These are phyloP conservation scores for Bombycilla garrulus DNA, from an alignment of 2,113 vertebrate genomes.

Conservation along the genomic window DNA sequence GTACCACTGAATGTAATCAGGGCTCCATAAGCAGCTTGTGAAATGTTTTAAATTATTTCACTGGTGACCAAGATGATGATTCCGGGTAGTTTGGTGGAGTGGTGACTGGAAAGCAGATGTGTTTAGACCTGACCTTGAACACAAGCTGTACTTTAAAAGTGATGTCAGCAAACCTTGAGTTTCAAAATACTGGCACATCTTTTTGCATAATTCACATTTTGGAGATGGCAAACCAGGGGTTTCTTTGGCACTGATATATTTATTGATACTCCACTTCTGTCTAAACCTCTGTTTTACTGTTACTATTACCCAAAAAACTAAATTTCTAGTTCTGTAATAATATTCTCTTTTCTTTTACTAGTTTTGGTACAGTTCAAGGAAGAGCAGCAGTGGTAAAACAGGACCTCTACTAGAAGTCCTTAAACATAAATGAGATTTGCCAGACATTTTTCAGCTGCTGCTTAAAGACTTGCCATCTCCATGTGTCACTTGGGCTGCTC, in stretches of 20 bases:
- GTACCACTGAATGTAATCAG: not conserved
- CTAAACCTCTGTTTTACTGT: not conserved
- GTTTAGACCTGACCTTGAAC: not conserved
- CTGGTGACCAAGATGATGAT: not conserved
- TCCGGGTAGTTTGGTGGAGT: not conserved
- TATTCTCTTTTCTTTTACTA: not conserved
- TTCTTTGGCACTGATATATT: not conserved
- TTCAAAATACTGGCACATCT: not conserved
- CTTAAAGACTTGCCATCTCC: not conserved
- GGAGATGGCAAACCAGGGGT: not conserved
- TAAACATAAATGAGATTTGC: not conserved
- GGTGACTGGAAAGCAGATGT: not conserved
- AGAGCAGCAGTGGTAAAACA: not conserved
- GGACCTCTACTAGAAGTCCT: not conserved
- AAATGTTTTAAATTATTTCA: not conserved
- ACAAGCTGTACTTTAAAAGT: not conserved
- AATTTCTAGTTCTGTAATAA: not conserved
- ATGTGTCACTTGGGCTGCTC: not conserved
- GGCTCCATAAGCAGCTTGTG: not conserved
- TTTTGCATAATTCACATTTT: not conserved
- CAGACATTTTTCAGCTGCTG: not conserved
- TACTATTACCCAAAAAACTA: not conserved
- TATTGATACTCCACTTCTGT: not conserved
- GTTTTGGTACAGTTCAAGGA: not conserved
- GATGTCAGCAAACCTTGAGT: not conserved